phyloP scores from a whole-genome alignment of 2,113 vertebrate species.

The Crypturellus undulatus region DNA sequence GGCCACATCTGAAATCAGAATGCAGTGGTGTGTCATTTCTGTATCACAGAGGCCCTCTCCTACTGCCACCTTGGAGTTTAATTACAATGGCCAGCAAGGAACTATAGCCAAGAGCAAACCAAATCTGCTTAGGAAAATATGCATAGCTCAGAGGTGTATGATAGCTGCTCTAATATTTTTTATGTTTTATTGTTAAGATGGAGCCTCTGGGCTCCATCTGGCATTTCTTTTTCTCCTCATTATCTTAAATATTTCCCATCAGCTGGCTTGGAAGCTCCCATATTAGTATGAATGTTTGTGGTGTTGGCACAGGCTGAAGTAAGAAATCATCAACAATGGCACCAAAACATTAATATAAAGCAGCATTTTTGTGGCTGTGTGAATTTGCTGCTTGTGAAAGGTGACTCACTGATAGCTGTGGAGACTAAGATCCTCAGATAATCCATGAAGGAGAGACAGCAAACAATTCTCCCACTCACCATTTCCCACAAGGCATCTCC shows the following conservation, averaged over 20 bases:
- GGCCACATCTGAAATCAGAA: not conserved
- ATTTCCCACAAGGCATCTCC: not conserved
- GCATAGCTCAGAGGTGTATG: not conserved
- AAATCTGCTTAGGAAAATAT: not conserved
- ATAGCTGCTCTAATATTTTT: not conserved
- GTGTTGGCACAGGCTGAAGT: constrained; percentile 10
- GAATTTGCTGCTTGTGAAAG: constrained; percentile 20
- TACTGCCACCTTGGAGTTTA: not conserved
- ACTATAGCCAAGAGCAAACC: not conserved
- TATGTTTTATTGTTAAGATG: not conserved
- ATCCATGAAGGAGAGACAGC: not conserved
- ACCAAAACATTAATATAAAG: not conserved
- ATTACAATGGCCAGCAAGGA: not conserved
- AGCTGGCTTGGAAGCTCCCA: not conserved
- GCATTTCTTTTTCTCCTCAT: not conserved
- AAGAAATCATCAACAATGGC: not conserved
- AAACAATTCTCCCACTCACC: not conserved
- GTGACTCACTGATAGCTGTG: not conserved
- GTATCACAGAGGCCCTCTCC: not conserved
- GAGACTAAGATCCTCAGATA: not conserved
- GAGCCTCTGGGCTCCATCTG: not conserved
- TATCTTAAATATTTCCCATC: constrained; percentile 23
- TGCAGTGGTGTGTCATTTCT: not conserved
- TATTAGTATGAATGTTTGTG: not conserved
- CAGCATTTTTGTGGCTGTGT: constrained; percentile 27